These are phyloP conservation scores for Nymphicus hollandicus DNA, from an alignment of 2,113 vertebrate genomes.

Conservation along the genomic window DNA sequence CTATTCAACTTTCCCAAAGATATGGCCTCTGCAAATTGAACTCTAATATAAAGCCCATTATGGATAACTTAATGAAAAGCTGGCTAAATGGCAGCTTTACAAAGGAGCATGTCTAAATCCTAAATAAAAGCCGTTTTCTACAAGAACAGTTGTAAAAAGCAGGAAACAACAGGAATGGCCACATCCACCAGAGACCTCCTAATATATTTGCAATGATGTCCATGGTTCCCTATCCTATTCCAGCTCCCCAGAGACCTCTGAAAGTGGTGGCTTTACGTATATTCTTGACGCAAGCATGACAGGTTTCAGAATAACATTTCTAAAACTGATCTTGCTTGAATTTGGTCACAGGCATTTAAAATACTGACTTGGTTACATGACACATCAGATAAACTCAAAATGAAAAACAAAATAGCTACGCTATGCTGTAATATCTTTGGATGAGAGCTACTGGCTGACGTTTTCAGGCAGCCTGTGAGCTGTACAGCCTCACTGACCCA, in stretches of 20 bases:
- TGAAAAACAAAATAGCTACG: slow-evolving; percentile 47
- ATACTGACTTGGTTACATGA: not conserved
- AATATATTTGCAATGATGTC: not conserved
- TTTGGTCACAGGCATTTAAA: not conserved
- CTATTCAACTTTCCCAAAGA: not conserved
- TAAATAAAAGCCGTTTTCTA: not conserved
- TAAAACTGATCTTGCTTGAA: not conserved
- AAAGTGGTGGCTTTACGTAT: not conserved
- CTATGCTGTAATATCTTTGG: slow-evolving; percentile 37
- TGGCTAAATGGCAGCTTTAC: not conserved
- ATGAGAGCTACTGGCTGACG: not conserved
- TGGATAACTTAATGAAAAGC: not conserved
- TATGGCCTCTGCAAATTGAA: not conserved
- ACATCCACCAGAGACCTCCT: not conserved
- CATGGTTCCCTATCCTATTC: not conserved
- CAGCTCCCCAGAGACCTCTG: not conserved
- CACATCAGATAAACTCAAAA: not conserved
- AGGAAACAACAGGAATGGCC: not conserved
- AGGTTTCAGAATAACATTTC: not conserved
- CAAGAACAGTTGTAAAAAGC: not conserved
- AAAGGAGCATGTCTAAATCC: not conserved
- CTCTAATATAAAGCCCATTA: not conserved
- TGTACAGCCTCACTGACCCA: not conserved
- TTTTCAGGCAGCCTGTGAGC: not conserved
- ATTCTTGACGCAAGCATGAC: not conserved